phyloP scores from a whole-genome alignment of 2,888 invertebrate genomes.

The Chorisops tibialis region DNA sequence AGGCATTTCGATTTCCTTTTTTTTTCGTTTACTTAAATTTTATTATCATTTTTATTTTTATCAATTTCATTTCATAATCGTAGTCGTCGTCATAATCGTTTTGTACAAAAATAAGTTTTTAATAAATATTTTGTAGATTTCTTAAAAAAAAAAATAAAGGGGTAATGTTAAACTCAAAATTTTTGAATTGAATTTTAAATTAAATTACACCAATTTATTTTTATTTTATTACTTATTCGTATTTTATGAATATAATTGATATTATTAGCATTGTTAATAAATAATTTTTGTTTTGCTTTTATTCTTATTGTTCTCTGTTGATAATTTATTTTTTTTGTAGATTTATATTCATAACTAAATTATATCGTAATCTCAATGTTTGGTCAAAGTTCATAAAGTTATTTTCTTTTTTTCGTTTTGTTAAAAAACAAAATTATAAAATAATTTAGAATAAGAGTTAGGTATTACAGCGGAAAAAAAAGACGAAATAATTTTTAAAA shows the following conservation, averaged over 20 bases:
- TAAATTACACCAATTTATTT: background rate
- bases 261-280: too few relatives aligned
- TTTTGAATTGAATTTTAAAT: background rate
- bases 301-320: too few relatives aligned
- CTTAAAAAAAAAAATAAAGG: background rate
- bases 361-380: constrained; percentile 23
- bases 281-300: too few relatives aligned
- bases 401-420: background rate
- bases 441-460: too few relatives aligned
- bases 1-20: background rate
- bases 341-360: background rate
- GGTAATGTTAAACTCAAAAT: background rate
- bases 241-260: too few relatives aligned
- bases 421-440: too few relatives aligned
- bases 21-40: background rate
- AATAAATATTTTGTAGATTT: background rate
- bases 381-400: background rate
- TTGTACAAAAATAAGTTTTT: constrained; percentile 3
- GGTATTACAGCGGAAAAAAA: too few relatives aligned
- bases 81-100: background rate
- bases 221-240: background rate
- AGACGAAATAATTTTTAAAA: too few relatives aligned
- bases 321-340: background rate
- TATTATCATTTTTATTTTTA: background rate
- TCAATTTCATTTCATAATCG: background rate